Percentiles rank a stretch among this genome's conserved stretches.
phyloP scores from a whole-genome alignment of 2,888 invertebrate genomes.

The Drosophila nigritarsus region DNA sequence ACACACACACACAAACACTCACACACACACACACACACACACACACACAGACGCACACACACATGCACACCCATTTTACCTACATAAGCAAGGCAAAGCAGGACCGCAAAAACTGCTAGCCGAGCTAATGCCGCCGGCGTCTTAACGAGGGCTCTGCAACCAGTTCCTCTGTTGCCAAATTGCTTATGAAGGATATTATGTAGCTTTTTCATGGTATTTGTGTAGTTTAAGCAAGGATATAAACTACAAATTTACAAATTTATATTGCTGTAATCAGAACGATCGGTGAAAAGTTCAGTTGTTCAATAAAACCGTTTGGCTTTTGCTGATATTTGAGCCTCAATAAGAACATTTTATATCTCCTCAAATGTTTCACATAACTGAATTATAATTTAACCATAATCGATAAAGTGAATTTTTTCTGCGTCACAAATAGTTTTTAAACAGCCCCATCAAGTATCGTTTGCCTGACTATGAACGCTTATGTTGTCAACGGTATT shows the following conservation, averaged over 20 bases:
- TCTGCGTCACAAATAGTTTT: neutral
- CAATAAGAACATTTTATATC: neutral
- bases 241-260: neutral
- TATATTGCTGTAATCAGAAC: neutral
- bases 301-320: neutral
- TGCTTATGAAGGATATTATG: neutral
- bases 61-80: constrained; percentile 5
- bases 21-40: neutral
- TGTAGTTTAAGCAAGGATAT: neutral
- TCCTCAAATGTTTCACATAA: neutral
- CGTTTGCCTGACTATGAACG: constrained; percentile 6
- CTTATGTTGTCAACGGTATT: constrained; percentile 20
- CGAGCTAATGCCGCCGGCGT: constrained; percentile 6
- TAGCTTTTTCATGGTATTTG: neutral
- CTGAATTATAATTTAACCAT: too few relatives aligned
- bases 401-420: too few relatives aligned
- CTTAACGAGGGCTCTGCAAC: constrained; percentile 10
- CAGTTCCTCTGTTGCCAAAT: neutral
- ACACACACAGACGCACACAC: constrained; percentile 9
- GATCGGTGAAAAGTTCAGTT: neutral
- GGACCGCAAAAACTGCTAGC: constrained; percentile 43
- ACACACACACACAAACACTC: constrained; percentile 8
- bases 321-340: neutral
- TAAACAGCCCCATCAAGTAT: constrained; percentile 16
- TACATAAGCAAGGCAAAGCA: constrained; percentile 58